A percentile compares a stretch with the other conserved stretches of the same genome.
Evolutionary conservation across 2,113 vertebrate genomes (phyloP).

Genomic region (Barbus barbus): DNA sequence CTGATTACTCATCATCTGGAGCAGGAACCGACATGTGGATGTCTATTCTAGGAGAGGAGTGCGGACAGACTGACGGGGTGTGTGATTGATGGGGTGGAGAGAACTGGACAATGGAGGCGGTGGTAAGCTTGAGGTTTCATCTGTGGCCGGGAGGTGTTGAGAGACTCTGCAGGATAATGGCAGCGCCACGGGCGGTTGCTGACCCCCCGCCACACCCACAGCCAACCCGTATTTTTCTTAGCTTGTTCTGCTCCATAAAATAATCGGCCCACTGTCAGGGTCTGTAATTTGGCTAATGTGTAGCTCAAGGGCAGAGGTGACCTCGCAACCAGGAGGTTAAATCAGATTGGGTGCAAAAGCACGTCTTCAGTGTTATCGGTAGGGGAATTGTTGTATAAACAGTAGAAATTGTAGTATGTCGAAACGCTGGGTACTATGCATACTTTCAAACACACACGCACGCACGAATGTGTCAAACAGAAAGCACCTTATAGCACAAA

Average conservation of each 20-base stretch:
- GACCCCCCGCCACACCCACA: constrained; percentile 10
- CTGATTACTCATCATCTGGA: constrained; percentile 56
- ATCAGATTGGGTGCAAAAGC: constrained; percentile 39
- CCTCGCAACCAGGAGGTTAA: constrained; percentile 39
- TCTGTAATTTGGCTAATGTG: constrained; percentile 52
- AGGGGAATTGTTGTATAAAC: constrained; percentile 39
- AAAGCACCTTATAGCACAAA: constrained; percentile 54
- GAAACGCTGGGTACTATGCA: constrained; percentile 13
- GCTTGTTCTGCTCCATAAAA: constrained; percentile 53
- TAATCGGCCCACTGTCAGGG: constrained; percentile 50
- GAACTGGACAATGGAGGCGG: constrained; percentile 46
- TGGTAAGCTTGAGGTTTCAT: constrained; percentile 26
- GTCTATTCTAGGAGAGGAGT: constrained; percentile 29
- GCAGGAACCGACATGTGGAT: constrained; percentile 26
- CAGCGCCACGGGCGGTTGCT: constrained; percentile 34
- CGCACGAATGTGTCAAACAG: constrained; percentile 46
- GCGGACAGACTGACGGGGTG: constrained; percentile 42
- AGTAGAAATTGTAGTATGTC: constrained; percentile 15
- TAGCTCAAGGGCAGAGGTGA: constrained; percentile 49
- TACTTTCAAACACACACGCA: constrained; percentile 55
- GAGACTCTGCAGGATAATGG: too few species aligned
- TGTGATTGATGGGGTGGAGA: constrained; percentile 56
- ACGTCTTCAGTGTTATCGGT: constrained; percentile 17
- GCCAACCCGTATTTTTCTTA: constrained; percentile 47
- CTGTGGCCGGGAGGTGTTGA: too few species aligned